These are phyloP conservation scores for Serilophus lunatus DNA, from an alignment of 2,113 vertebrate species.

Conservation along the genomic window DNA sequence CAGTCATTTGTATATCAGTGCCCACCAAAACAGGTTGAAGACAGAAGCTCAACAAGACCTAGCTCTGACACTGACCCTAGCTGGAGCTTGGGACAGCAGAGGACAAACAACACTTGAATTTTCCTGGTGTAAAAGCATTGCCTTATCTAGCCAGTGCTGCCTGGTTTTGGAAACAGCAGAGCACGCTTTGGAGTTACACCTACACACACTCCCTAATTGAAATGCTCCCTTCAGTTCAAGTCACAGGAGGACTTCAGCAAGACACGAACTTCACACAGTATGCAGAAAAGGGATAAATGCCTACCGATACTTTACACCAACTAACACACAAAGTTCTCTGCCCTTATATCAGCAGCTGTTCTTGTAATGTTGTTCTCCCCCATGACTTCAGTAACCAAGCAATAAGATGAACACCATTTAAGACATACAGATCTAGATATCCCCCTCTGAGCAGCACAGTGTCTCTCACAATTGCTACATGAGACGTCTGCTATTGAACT, in stretches of 20 bases:
- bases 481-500: background rate
- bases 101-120: too few relatives aligned
- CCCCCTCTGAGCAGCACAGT: background rate
- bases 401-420: background rate
- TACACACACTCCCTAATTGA: background rate
- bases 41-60: background rate
- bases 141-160: background rate
- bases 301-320: background rate
- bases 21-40: background rate
- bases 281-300: background rate
- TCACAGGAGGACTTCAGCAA: background rate
- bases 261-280: background rate
- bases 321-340: background rate
- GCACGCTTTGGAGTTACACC: rapidly evolving
- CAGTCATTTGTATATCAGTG: background rate
- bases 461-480: background rate
- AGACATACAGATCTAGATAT: background rate
- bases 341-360: background rate
- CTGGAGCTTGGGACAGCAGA: background rate
- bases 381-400: background rate
- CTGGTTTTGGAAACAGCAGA: background rate
- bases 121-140: background rate
- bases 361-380: background rate
- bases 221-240: background rate
- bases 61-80: background rate